Evolutionary conservation across 2,113 vertebrate species (phyloP).

Genomic region (Bos javanicus): DNA sequence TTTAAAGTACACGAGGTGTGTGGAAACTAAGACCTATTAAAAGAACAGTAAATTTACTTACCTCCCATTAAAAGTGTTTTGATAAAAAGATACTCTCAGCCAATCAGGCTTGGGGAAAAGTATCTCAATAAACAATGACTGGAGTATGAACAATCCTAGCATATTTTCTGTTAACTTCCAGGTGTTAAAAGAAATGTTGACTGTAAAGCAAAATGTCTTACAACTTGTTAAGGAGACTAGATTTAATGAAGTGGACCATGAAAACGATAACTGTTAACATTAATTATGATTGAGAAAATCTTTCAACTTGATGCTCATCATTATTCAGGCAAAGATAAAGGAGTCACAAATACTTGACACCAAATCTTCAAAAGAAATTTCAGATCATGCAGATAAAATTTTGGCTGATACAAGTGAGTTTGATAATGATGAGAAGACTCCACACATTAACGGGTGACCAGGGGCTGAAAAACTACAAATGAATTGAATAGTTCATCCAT

Average conservation of each 20-base stretch:
- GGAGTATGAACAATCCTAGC: neutral
- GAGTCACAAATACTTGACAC: neutral
- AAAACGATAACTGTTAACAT: neutral
- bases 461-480: neutral
- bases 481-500: neutral
- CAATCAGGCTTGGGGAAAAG: neutral
- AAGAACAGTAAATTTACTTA: neutral
- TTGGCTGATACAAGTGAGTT: neutral
- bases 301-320: neutral
- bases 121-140: neutral
- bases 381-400: neutral
- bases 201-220: neutral
- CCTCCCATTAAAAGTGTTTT: neutral
- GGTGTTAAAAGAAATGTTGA: neutral
- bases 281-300: neutral
- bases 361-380: neutral
- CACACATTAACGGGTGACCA: neutral
- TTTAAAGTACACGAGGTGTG: neutral
- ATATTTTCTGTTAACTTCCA: neutral
- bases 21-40: neutral
- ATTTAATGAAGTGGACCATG: neutral
- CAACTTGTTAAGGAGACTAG: neutral
- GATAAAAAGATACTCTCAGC: neutral
- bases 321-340: neutral
- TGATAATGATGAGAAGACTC: neutral